These are phyloP conservation scores for Equus quagga DNA, from an alignment of 2,113 vertebrate genomes.

Conservation along the genomic window DNA sequence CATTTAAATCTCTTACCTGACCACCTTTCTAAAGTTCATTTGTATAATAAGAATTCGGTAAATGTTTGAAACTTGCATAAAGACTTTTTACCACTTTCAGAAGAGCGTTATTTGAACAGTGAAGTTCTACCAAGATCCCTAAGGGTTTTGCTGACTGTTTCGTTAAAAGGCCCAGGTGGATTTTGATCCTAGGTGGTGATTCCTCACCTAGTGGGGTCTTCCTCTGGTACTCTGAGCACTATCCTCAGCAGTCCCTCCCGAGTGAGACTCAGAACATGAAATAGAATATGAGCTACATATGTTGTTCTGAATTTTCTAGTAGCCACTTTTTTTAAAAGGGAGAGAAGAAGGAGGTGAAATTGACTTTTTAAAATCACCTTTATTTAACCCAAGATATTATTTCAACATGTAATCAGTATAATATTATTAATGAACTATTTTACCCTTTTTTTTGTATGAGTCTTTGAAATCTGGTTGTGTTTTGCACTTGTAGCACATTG, in stretches of 20 bases:
- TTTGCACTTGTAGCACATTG: neutral
- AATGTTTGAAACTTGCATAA: neutral
- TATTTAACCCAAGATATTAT: neutral
- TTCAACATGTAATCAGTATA: neutral
- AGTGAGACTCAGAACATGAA: neutral
- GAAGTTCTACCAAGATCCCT: neutral
- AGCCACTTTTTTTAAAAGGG: neutral
- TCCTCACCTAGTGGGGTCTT: neutral
- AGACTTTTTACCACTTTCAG: neutral
- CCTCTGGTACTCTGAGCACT: neutral
- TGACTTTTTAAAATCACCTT: neutral
- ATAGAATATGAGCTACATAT: neutral
- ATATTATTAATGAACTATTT: neutral
- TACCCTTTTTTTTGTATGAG: neutral
- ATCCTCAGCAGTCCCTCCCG: neutral
- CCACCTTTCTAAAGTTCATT: slow-evolving; percentile 11
- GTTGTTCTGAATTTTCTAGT: neutral
- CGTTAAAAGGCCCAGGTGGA: neutral
- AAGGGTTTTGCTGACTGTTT: neutral
- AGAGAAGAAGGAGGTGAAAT: neutral
- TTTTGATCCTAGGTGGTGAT: neutral
- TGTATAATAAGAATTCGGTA: neutral
- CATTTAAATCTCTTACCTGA: neutral
- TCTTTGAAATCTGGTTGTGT: neutral
- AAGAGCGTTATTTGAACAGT: neutral